Evolutionary conservation across 2,797 vertebrate genomes (phyloP), one percentile per base, ranked within the genome.

Genomic region (Anguilla megastoma): DNA sequence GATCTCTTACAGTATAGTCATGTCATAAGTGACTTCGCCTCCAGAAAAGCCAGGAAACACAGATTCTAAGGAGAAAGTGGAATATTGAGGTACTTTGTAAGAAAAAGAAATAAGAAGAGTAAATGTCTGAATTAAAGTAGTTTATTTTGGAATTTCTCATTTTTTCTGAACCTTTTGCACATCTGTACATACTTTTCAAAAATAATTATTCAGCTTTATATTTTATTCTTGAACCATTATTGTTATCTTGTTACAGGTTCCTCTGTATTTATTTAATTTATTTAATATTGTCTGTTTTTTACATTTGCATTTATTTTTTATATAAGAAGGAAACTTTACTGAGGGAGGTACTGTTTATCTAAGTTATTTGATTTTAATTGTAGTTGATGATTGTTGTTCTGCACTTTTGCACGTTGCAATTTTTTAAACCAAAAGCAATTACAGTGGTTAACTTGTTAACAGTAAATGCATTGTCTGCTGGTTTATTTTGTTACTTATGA

Each of bases 11-110:
- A 83, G 50, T 86, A 87, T 41, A 41, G 36, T 41, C 36, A 87
- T 86, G 48, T 90, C 58, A 85, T 87, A 45, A 88, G 85, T 21
- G 16, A 88, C 82, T 52, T n/a, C 21, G 0, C 24, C 50, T 87
- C 86, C 69, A 87, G 87, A 88, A 88, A 88, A 86, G 89, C 89
- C 58, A 87, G 86, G 48, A 87, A 87, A 52, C 86, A 86, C 86
- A 76, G 48, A 87, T 79, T 87, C 50, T 79, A 87, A 58, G 69
- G 69, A 86, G 10, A 63, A 85, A 85, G 58, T 60, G 58, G 27
- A 84, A 84, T 84, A 9, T 33, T 84, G 83, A 84, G 16, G 0
- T 8, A 84, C 0, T 84, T 84, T 60, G 58, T 60, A 24, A 60
- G 58, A 60, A 21, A 14, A 60, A 60, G 58, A 24, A 60, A 60